Conservation (phyloP, 35 echinoderm and acorn worm genomes). For the Strongylocentrotus purpuratus region DNA sequence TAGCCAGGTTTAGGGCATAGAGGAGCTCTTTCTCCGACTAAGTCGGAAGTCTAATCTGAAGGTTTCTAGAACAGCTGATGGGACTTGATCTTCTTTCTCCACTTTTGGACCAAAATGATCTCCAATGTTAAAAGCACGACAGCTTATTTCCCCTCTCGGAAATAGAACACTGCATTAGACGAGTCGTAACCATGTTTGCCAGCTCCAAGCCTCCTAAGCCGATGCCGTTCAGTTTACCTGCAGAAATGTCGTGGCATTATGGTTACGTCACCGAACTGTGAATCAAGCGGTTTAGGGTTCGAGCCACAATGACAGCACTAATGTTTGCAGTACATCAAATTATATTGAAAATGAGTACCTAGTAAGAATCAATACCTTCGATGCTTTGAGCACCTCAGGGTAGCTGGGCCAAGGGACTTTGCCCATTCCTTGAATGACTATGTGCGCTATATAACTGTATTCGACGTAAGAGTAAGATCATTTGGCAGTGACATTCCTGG, state of each 20-base stretch:
- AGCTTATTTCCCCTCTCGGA: neutral
- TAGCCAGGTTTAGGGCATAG: neutral
- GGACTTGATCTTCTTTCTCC: neutral
- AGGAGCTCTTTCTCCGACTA: neutral
- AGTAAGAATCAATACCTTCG: too few relatives aligned
- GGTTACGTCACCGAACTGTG: too few relatives aligned
- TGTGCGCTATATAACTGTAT: too few relatives aligned
- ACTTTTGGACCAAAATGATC: neutral
- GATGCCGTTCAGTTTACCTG: neutral
- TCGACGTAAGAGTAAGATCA: too few relatives aligned
- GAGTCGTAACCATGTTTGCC: neutral
- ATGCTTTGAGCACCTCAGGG: too few relatives aligned
- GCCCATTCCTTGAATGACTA: too few relatives aligned
- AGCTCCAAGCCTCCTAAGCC: neutral
- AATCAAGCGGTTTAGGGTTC: too few relatives aligned
- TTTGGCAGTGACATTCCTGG: too few relatives aligned
- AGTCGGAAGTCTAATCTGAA: neutral
- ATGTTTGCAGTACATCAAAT: too few relatives aligned
- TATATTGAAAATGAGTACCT: too few relatives aligned
- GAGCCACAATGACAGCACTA: too few relatives aligned
- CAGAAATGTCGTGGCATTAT: neutral
- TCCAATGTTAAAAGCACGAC: neutral
- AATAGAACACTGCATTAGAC: neutral
- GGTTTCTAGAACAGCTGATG: slow-evolving; percentile 1
- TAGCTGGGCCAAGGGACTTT: too few relatives aligned